phyloP scores from a whole-genome alignment of 92 coral and sea anemone genomes.

The Isaurus tuberculatus region DNA sequence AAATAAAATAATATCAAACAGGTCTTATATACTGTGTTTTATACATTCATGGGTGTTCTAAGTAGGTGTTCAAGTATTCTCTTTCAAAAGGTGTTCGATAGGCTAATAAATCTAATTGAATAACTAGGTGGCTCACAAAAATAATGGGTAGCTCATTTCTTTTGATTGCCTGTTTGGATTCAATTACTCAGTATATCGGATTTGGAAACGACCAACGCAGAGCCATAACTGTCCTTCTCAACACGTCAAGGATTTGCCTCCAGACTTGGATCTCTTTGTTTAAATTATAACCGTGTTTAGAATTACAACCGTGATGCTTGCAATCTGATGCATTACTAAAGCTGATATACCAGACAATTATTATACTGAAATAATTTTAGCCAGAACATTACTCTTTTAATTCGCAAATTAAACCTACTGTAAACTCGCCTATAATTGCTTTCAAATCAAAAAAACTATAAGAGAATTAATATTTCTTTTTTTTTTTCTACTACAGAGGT shows the following conservation, averaged over 20 bases:
- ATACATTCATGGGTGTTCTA: slow-evolving; percentile 12
- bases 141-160: slow-evolving; percentile 16
- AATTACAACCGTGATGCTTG: not conserved
- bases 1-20: not conserved
- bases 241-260: slow-evolving; percentile 26
- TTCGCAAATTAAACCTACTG: not conserved
- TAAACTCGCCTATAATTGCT: not conserved
- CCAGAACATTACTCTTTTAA: not conserved
- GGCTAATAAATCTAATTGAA: slow-evolving; percentile 4
- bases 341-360: not conserved
- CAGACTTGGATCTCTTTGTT: not conserved
- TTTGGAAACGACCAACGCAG: slow-evolving; percentile 47
- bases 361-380: not conserved
- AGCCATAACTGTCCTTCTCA: slow-evolving; percentile 25
- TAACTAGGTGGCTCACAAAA: slow-evolving; percentile 9
- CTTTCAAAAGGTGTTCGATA: slow-evolving; percentile 4
- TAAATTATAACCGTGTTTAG: slow-evolving; percentile 27
- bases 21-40: not conserved
- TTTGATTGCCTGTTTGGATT: slow-evolving; percentile 49
- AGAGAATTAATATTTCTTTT: too few relatives aligned
- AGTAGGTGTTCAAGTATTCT: not conserved
- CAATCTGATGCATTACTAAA: not conserved
- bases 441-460: not conserved
- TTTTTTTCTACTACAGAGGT: too few relatives aligned
- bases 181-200: slow-evolving; percentile 38